phyloP scores from a whole-genome alignment of 1,140 invertebrate species.

The Nasonia giraulti region DNA sequence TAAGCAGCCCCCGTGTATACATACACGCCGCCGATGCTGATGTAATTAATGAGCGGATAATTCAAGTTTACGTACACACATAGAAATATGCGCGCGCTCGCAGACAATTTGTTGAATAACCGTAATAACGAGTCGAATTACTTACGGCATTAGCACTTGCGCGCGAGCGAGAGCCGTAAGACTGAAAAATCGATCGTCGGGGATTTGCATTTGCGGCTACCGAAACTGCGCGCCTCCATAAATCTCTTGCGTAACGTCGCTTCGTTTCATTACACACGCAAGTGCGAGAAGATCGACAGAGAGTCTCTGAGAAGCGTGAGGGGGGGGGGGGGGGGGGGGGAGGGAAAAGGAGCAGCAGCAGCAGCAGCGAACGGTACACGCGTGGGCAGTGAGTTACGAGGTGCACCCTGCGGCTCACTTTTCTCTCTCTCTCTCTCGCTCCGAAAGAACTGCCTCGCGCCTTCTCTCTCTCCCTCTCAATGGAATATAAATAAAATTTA shows the following conservation, averaged over 20 bases:
- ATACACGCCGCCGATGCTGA: not conserved
- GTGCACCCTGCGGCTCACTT: slow-evolving; percentile 50
- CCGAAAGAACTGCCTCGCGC: not conserved
- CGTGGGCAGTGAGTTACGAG: slow-evolving; percentile 61
- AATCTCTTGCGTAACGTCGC: not conserved
- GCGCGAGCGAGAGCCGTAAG: not conserved
- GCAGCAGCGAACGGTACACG: slow-evolving; percentile 11
- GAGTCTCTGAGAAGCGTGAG: too few species aligned
- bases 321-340: too few species aligned
- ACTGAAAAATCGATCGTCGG: not conserved
- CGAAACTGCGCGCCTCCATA: not conserved
- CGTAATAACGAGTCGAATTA: slow-evolving; percentile 16
- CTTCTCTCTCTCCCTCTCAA: slow-evolving; percentile 51
- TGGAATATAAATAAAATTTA: slow-evolving; percentile 63
- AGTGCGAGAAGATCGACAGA: not conserved
- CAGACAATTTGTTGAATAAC: slow-evolving; percentile 9
- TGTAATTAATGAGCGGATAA: slow-evolving; percentile 26
- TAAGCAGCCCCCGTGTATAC: not conserved
- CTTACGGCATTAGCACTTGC: not conserved
- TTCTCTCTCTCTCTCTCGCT: not conserved
- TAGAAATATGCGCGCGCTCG: too few species aligned
- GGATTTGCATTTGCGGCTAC: not conserved
- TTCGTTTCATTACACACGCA: not conserved
- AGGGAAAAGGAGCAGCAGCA: not conserved
- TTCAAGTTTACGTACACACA: not conserved